Percentiles rank a stretch among this genome's conserved stretches.
Evolutionary conservation across 2,113 vertebrate genomes (phyloP).

Genomic region (Clarias gariepinus): DNA sequence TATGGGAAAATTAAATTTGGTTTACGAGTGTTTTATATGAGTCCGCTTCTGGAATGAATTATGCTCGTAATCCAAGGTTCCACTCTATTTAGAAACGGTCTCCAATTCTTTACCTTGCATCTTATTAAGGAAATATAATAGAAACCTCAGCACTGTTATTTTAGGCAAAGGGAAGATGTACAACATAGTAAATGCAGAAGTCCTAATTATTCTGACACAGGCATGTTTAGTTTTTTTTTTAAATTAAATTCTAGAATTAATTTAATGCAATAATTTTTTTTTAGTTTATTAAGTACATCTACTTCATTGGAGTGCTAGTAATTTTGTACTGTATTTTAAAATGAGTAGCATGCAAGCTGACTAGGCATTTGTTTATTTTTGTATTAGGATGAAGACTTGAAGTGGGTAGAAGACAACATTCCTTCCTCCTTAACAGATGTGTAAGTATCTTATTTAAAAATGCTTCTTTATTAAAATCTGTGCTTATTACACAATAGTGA

Average conservation of each 20-base stretch:
- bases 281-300: neutral
- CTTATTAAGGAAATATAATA: neutral
- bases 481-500: neutral
- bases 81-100: neutral
- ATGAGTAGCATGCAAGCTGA: neutral
- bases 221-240: neutral
- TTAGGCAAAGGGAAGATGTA: neutral
- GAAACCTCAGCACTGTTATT: neutral
- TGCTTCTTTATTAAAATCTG: neutral
- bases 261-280: neutral
- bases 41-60: too few species aligned
- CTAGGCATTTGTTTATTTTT: constrained; percentile 52
- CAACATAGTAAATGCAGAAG: neutral
- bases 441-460: constrained; percentile 56
- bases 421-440: constrained; percentile 77
- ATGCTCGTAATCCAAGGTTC: too few species aligned
- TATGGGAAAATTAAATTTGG: too few species aligned
- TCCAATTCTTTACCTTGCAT: neutral
- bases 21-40: too few species aligned
- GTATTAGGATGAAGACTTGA: constrained; percentile 79
- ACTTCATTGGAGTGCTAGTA: neutral
- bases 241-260: neutral
- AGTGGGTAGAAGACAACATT: constrained; percentile 83
- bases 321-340: too few species aligned
- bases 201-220: neutral